Evolutionary conservation across 2,113 vertebrate species (phyloP), one percentile per base, ranked within the genome.

Genomic region (Psittacula cyanocephala): DNA sequence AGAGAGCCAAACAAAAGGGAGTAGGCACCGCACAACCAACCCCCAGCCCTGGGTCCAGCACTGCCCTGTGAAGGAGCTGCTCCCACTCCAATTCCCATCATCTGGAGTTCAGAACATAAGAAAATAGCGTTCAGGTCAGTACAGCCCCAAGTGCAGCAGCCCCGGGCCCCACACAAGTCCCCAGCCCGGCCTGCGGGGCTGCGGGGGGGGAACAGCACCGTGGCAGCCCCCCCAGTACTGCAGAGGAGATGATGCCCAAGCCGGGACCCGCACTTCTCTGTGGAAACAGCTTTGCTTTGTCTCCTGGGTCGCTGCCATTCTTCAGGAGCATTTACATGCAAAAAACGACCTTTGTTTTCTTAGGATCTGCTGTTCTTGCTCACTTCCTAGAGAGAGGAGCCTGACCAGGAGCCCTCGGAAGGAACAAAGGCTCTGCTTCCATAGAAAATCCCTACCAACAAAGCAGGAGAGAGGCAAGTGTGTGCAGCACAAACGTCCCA

Each of bases 311-410:
- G 86, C 83, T 65, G 93, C 72, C 80, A 82, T 94, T 96, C 96
- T 93, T 92, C 90, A 69, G 77, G 86, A 96, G 93, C 80, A 96
- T 96, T 96, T 95, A 91, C 83, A 96, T 95, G 93, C 95, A 81
- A 97, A 96, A 65, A 89, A 57, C n/a, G 83, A 84, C 9, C 53
- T 97, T 96, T 96, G 93, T 94, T 88, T 84, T 89, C 78, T 64
- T 5, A 23, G 71, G 77, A 81, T 82, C 28, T 64, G 89, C 91
- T 57, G 95, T 84, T 95, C 90, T 49, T 83, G 91, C 88, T 95
- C 92, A 82, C 77, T 96, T 95, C 95, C 88, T 55, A 76, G 80
- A 3, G 6, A 83, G 90, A 47, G 75, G 47, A 87, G 75, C 68
- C 68, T 39, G 63, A 81, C 64, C 69, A n/a, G 90, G 90, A 95